Conservation (phyloP, 2,797 vertebrate genomes). For the Brachymystax lenok region DNA sequence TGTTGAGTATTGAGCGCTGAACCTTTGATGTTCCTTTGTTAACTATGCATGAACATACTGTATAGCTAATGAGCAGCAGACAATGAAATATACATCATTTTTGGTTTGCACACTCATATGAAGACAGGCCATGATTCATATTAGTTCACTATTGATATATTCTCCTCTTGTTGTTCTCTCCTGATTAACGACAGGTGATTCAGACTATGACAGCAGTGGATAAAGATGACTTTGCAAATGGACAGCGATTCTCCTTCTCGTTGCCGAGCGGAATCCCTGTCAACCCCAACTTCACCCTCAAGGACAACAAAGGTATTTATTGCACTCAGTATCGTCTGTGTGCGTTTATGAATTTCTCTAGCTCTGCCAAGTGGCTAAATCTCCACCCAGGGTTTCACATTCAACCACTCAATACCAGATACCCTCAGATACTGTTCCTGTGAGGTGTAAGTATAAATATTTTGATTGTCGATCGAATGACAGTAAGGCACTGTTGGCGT, state of each 20-base stretch:
- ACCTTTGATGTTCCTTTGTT: neutral
- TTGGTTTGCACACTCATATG: neutral
- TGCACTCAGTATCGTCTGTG: constrained; percentile 55
- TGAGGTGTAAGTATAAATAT: constrained; percentile 32
- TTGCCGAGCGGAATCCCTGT: constrained; percentile 79
- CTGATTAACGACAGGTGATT: constrained; percentile 82
- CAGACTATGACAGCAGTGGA: constrained; percentile 91
- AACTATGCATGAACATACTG: neutral
- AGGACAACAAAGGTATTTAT: constrained; percentile 95
- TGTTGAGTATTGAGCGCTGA: neutral
- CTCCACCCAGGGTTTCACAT: constrained; percentile 21
- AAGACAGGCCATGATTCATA: neutral
- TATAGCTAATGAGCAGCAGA: neutral
- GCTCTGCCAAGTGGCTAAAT: constrained; percentile 9
- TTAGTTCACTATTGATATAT: neutral
- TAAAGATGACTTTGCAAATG: constrained; percentile 95
- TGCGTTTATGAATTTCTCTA: constrained; percentile 42
- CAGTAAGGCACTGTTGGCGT: constrained; percentile 13
- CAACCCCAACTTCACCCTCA: constrained; percentile 97
- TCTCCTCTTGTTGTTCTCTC: neutral
- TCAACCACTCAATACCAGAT: constrained; percentile 38
- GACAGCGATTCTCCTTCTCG: constrained; percentile 89
- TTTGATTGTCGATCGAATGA: constrained; percentile 4
- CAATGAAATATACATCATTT: neutral
- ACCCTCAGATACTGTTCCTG: constrained; percentile 20